A percentile compares a stretch with the other conserved stretches of the same genome.
phyloP scores from a whole-genome alignment of 53 echinoderm and acorn worm genomes.

The Antedon mediterranea region DNA sequence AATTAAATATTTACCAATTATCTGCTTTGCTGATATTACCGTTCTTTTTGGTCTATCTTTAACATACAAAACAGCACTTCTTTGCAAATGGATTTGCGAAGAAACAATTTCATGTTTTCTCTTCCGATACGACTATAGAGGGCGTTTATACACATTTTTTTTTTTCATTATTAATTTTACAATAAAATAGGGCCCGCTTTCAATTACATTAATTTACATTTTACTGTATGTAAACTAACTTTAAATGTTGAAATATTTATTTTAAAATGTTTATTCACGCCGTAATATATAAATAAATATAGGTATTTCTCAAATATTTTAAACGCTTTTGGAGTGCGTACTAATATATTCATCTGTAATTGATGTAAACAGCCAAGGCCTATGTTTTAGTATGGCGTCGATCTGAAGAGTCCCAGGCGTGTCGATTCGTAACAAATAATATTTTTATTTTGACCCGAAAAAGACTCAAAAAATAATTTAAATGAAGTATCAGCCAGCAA shows the following conservation, averaged over 20 bases:
- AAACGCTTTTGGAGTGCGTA: not conserved
- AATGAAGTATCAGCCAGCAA: slow-evolving; percentile 18
- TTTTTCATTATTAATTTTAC: too few relatives aligned
- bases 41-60: not conserved
- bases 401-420: not conserved
- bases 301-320: too few relatives aligned
- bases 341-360: not conserved
- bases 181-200: too few relatives aligned
- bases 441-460: not conserved
- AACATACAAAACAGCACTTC: not conserved
- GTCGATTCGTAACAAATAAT: not conserved
- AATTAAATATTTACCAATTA: not conserved
- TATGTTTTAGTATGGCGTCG: not conserved
- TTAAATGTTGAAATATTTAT: too few relatives aligned
- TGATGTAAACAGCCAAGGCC: not conserved
- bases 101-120: too few relatives aligned
- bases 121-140: too few relatives aligned
- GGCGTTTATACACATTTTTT: too few relatives aligned
- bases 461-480: not conserved
- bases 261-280: too few relatives aligned
- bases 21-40: not conserved
- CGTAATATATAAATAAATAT: too few relatives aligned
- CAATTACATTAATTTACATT: too few relatives aligned
- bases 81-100: too few relatives aligned
- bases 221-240: too few relatives aligned